Base-by-base conservation (phyloP, 2,113 vertebrate species). In the Arenaria interpres region DNA sequence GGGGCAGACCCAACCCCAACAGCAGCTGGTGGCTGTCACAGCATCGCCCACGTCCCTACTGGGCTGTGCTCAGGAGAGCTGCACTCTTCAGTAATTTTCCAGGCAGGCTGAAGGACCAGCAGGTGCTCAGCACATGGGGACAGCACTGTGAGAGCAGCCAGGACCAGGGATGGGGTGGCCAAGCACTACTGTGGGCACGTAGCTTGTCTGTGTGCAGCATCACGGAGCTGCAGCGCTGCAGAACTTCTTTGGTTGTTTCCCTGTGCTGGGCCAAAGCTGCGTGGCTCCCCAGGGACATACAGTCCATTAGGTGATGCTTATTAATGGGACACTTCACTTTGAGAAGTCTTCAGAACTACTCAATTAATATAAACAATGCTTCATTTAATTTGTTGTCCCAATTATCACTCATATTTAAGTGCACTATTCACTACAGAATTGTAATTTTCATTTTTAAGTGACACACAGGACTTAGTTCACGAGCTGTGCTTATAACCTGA, bases 211-310 rank as follows among this genome's bases (percentile, higher is more conserved):
- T 4, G 39, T 32, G 39, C 67, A 63, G 51, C 80, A 56, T 13
- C 3, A 0, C 0, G 2, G 68, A 81, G 57, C 57, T 0, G 1
- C 27, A 19, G 30, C 1, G 0, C 4, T 41, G 37, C 73, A 41
- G 82, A 91, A 78, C 7, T 3, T 16, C 77, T 53, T 51, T 19
- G 23, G 30, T 7, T 41, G 24, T 18, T 75, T 63, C 56, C 60
- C 75, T 5, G 1, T n/a, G 64, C 22, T 2, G 3, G 27, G 24
- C 54, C 5, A 14, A 67, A n/a, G 12, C 41, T 48, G 25, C 0
- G 2, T 71, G 32, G 8, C 7, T 82, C 37, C 43, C n/a, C 1
- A 2, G 45, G 33, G 62, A 79, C 27, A 57, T 19, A 86, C 33
- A 75, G 74, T 39, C 74, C 69, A 64, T 64, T 56, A 88, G 50